phyloP scores from a whole-genome alignment of 2,113 vertebrate species.

The Hystrix brachyura region DNA sequence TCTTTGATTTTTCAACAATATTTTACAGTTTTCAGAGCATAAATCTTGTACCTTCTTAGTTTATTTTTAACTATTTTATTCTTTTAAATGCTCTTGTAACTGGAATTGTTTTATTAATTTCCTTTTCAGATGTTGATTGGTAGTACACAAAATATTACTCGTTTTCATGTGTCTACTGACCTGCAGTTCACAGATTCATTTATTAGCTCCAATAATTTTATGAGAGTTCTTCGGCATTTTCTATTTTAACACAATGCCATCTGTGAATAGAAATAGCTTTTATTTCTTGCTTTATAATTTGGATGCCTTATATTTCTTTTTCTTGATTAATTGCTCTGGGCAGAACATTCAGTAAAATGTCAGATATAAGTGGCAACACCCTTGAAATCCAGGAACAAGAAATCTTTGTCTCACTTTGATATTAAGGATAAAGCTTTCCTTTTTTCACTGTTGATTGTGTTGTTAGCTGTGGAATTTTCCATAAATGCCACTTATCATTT shows the following conservation, averaged over 20 bases:
- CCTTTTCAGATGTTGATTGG: not conserved
- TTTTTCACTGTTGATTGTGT: not conserved
- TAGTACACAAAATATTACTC: not conserved
- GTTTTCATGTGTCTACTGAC: not conserved
- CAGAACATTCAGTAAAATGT: not conserved
- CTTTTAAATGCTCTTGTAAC: not conserved
- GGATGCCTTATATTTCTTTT: not conserved
- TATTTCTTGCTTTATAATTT: not conserved
- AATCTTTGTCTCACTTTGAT: not conserved
- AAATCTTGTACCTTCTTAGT: not conserved
- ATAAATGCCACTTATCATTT: not conserved
- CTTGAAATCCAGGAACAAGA: not conserved
- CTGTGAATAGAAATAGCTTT: not conserved
- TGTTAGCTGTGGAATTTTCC: not conserved
- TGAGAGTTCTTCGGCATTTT: not conserved
- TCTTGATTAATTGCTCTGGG: not conserved
- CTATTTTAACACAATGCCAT: not conserved
- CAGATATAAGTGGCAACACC: not conserved
- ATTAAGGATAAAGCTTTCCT: not conserved
- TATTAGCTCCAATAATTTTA: not conserved
- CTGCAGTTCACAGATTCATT: not conserved
- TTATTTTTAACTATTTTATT: not conserved
- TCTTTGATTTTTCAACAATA: slow-evolving; percentile 7
- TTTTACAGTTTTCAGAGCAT: not conserved
- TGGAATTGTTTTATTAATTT: not conserved